Base-by-base conservation (phyloP, 1,140 invertebrate species). In the Neodiprion fabricii region DNA sequence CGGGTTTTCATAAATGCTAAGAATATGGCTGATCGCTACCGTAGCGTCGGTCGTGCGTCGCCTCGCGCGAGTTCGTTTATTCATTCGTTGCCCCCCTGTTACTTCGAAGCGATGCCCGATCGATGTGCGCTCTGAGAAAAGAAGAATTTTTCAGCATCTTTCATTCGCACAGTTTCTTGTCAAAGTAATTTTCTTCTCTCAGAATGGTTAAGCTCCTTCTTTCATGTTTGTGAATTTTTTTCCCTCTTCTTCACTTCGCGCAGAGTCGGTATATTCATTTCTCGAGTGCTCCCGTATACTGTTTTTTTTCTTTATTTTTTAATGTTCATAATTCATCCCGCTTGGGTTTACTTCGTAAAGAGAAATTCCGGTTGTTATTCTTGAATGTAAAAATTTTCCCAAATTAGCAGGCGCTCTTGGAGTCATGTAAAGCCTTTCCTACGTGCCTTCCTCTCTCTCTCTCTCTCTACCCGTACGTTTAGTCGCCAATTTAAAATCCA, bases 1-100 rank as follows among this genome's bases (percentile, higher is more conserved):
- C 82, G 80, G 79, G 79, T 79, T 84, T 81, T 79, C 79, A 79
- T 73, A 75, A 78, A 69, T 49, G 17, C 66, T 48, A n/a, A 40
- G 28, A 66, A 72, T 49, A 14, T 53, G 2, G 28, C 53, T 47
- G 23, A 40, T 40, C 40, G 1, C 17, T 70, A n/a, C 40, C 17
- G 48, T 61, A 67, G 10, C 77, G 67, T 77, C 76, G 76, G 76
- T 82, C 77, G 75, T 78, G 75, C 74, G 76, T 76, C 0, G 17
- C 17, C 17, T 21, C n/a, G 10, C n/a, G 53, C 53, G 53, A 61
- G n/a, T 61, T 61, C 53, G 53, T 65, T 14, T 14, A 14, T 65
- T 65, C 61, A 7, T 65, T 17, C 61, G 1, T 17, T 14, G 17
- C 61, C 17, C 12, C 61, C 61, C 61, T 7, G 0, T 65, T 65